Evolutionary conservation across 2,797 vertebrate species (phyloP).

Genomic region (Anguilla obscura): DNA sequence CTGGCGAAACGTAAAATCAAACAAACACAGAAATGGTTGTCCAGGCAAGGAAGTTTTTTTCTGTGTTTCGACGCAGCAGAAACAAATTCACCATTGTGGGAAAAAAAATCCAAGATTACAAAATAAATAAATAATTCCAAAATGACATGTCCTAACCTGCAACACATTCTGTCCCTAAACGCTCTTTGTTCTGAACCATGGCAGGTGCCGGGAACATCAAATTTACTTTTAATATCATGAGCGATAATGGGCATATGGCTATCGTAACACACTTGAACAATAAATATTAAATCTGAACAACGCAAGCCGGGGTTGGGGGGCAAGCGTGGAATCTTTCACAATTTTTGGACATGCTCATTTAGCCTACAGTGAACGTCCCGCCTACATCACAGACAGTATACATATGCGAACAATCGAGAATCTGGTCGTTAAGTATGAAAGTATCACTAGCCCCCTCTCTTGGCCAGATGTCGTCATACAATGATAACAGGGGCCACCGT

Average conservation of each 20-base stretch:
- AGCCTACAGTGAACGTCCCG: neutral
- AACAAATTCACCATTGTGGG: neutral
- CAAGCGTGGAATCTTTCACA: neutral
- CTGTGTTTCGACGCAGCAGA: neutral
- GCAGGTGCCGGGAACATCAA: neutral
- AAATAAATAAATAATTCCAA: neutral
- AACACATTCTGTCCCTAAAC: neutral
- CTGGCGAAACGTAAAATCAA: neutral
- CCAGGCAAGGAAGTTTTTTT: neutral
- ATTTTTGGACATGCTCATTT: neutral
- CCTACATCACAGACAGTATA: neutral
- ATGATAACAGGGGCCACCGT: neutral
- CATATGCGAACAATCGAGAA: neutral
- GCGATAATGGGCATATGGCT: neutral
- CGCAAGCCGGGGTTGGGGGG: too few species aligned
- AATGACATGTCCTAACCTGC: neutral
- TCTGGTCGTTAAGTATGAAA: neutral
- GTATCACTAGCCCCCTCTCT: neutral
- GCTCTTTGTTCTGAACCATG: neutral
- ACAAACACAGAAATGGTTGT: neutral
- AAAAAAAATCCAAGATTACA: neutral
- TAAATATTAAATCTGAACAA: neutral
- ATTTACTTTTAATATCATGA: neutral
- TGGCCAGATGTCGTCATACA: neutral
- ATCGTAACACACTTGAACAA: neutral